These are phyloP conservation scores for Picathartes gymnocephalus DNA, from an alignment of 2,113 vertebrate species.

Conservation along the genomic window DNA sequence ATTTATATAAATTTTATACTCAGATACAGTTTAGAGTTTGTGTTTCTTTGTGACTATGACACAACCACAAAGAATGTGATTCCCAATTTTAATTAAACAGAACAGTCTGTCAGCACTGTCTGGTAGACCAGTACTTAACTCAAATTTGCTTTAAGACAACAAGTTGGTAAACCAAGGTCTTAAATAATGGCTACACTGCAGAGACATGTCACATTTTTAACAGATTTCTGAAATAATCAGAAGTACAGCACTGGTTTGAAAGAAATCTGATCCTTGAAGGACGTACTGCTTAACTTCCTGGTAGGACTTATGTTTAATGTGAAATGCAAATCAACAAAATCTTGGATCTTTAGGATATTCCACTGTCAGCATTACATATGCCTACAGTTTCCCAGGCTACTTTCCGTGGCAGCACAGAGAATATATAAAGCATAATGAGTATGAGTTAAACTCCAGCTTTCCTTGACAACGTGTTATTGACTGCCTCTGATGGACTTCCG, in stretches of 20 bases:
- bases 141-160: neutral
- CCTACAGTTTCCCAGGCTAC: neutral
- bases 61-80: neutral
- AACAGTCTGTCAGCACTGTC: neutral
- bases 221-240: neutral
- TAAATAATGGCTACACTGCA: neutral
- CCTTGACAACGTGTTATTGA: neutral
- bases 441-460: neutral
- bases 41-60: neutral
- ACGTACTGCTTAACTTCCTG: neutral
- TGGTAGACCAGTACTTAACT: neutral
- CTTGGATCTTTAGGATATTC: neutral
- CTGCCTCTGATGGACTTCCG: neutral
- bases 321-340: neutral
- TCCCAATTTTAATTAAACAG: neutral
- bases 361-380: neutral
- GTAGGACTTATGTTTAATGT: neutral
- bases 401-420: neutral
- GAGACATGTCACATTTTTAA: neutral
- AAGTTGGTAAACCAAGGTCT: neutral
- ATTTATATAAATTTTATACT: neutral
- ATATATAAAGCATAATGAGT: neutral
- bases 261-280: neutral
- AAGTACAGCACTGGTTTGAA: neutral
- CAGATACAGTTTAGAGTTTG: neutral